Percentiles rank a stretch among this genome's conserved stretches.
These are phyloP conservation scores for Phataginus tetradactyla DNA, from an alignment of 2,797 vertebrate species.

Conservation along the genomic window DNA sequence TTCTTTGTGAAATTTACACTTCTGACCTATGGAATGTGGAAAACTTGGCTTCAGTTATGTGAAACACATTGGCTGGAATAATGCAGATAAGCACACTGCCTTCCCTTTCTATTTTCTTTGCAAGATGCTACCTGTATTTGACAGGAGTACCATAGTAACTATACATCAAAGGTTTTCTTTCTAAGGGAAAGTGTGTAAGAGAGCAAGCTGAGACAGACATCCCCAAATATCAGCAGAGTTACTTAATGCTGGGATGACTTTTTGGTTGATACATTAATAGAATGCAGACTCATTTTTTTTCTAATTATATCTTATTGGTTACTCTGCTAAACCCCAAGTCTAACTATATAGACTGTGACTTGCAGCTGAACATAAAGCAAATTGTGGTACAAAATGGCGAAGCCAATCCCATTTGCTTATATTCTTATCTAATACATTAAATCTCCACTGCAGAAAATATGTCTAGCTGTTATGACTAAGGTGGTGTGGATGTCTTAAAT, in stretches of 20 bases:
- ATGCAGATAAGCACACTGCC: background rate
- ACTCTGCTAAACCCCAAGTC: background rate
- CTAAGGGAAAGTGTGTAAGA: background rate
- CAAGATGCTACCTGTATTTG: background rate
- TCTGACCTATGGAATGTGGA: background rate
- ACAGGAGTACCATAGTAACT: background rate
- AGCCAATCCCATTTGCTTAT: background rate
- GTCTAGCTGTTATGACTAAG: background rate
- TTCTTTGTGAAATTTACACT: background rate
- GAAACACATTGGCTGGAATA: background rate
- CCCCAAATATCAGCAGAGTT: background rate
- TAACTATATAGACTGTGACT: background rate
- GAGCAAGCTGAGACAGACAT: background rate
- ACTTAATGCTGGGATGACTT: background rate
- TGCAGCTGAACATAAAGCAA: slow-evolving; percentile 26
- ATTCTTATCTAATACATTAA: background rate
- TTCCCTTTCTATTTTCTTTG: background rate
- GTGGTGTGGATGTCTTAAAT: background rate
- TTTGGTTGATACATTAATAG: background rate
- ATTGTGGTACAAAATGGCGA: slow-evolving; percentile 18
- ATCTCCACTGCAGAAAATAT: background rate
- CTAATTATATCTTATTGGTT: slow-evolving; percentile 9
- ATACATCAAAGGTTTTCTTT: background rate
- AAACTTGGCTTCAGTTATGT: background rate
- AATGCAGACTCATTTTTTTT: background rate